phyloP scores from a whole-genome alignment of 2,888 invertebrate species.

The Tanytarsus gracilentus region DNA sequence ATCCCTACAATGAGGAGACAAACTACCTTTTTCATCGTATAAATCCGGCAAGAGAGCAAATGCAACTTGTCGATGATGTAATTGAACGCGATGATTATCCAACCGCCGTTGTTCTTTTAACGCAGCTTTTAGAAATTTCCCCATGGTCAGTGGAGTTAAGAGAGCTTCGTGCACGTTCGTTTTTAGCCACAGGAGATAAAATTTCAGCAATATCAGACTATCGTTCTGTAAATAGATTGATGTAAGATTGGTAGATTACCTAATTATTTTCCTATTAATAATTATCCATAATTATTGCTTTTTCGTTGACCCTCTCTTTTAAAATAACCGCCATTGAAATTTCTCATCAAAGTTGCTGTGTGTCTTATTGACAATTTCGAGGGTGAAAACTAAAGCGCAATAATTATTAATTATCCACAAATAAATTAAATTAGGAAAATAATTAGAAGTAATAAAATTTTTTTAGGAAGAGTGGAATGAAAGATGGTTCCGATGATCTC shows the following conservation, averaged over 20 bases:
- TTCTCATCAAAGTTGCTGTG: too few relatives aligned
- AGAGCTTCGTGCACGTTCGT: constrained; percentile 78
- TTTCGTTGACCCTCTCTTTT: too few relatives aligned
- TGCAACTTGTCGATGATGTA: constrained; percentile 57
- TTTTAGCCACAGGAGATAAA: constrained; percentile 66
- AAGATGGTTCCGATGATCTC: constrained; percentile 24
- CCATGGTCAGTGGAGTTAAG: constrained; percentile 83
- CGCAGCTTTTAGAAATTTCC: constrained; percentile 63
- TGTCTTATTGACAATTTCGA: too few relatives aligned
- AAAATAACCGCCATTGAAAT: too few relatives aligned
- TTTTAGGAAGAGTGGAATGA: too few relatives aligned
- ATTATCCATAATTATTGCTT: constrained; percentile 35
- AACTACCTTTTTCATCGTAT: constrained; percentile 58
- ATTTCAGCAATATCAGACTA: constrained; percentile 86
- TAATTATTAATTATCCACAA: too few relatives aligned
- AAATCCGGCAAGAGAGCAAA: constrained; percentile 52
- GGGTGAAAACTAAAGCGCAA: too few relatives aligned
- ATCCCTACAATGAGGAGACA: constrained; percentile 72
- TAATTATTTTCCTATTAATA: too few relatives aligned
- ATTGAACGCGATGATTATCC: constrained; percentile 48
- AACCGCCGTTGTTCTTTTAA: constrained; percentile 56
- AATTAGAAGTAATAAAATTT: too few relatives aligned
- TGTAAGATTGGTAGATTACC: too few relatives aligned
- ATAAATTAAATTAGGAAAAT: too few relatives aligned
- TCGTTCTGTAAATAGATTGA: constrained; percentile 78